These are phyloP conservation scores for Macrotus californicus DNA, from an alignment of 2,113 vertebrate genomes.

Conservation along the genomic window DNA sequence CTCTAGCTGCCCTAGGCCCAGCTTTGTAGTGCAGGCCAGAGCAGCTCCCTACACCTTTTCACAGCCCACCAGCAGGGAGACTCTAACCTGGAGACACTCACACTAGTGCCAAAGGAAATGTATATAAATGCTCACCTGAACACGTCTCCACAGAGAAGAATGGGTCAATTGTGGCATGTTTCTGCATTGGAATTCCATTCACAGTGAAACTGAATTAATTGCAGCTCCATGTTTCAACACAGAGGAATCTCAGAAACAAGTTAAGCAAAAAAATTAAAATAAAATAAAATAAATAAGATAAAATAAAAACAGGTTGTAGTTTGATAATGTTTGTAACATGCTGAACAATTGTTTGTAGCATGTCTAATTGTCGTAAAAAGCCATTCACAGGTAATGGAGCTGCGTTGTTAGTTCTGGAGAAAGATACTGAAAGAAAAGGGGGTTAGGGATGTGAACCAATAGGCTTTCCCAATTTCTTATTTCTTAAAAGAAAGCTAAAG, in stretches of 20 bases:
- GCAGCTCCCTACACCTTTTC: neutral
- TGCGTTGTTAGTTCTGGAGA: neutral
- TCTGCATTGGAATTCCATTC: neutral
- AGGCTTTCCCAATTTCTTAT: neutral
- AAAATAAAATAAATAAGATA: neutral
- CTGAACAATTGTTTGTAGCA: neutral
- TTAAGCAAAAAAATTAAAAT: neutral
- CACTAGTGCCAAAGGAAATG: neutral
- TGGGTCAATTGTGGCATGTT: neutral
- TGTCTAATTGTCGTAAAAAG: neutral
- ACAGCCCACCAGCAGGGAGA: neutral
- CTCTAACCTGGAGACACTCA: neutral
- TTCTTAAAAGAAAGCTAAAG: slow-evolving; percentile 23
- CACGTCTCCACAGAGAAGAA: neutral
- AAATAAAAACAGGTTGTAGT: neutral
- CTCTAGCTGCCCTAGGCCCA: neutral
- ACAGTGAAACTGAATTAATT: neutral
- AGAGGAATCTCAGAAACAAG: neutral
- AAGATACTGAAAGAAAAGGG: neutral
- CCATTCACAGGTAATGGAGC: no score
- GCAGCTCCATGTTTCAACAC: neutral
- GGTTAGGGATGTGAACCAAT: neutral
- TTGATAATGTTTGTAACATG: neutral
- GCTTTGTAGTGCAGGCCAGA: neutral
- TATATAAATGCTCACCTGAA: neutral